These are phyloP conservation scores for Arctia plantaginis DNA, from an alignment of 2,888 invertebrate species.

Conservation along the genomic window DNA sequence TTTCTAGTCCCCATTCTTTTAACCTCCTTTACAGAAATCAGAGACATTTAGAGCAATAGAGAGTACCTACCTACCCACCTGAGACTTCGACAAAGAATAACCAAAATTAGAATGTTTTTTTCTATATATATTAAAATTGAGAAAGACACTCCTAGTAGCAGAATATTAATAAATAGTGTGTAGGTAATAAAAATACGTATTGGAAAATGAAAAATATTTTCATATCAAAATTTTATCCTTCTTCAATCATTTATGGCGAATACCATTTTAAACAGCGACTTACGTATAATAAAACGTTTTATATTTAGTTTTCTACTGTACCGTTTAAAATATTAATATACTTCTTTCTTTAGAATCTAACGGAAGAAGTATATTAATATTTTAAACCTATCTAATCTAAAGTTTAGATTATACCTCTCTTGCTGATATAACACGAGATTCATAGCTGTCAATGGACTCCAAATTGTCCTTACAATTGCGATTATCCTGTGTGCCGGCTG, in stretches of 20 bases:
- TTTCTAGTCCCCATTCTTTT: neutral
- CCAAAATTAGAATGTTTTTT: no score
- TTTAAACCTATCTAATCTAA: no score
- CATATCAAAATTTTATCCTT: neutral
- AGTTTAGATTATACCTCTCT: neutral
- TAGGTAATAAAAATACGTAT: neutral
- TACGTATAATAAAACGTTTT: neutral
- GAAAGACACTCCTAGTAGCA: neutral
- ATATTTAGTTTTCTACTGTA: neutral
- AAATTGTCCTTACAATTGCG: constrained; percentile 56
- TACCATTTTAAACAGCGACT: neutral
- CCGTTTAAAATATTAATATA: neutral
- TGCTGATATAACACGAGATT: constrained; percentile 1
- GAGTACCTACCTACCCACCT: no score
- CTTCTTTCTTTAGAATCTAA: no score
- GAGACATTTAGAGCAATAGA: no score
- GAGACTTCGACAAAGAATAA: neutral
- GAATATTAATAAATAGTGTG: no score
- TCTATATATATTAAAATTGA: neutral
- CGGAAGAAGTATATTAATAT: no score
- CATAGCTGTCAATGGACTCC: constrained; percentile 38
- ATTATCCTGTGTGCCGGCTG: constrained; percentile 78
- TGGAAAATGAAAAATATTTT: neutral
- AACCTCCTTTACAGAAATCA: no score
- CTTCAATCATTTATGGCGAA: neutral